Evolutionary conservation across 2,797 vertebrate genomes (phyloP), one percentile per base, ranked within the genome.

Genomic region (Philypnodon macrostomus): DNA sequence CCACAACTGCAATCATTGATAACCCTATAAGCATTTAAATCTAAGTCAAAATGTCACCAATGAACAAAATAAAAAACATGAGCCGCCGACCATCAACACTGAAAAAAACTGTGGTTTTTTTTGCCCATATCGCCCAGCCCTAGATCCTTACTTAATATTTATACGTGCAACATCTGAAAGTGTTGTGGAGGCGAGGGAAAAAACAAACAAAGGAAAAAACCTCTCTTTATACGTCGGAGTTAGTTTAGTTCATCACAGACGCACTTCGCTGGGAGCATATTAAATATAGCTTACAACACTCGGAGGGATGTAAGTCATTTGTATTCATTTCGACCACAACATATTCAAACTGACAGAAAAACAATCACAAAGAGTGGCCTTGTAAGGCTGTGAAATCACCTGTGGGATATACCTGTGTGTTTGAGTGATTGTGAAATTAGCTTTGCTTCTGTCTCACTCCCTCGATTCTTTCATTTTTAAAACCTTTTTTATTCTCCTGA

Each of bases 221-320:
- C 55, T 40, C 47, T 34, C 32, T 74, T 67, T 67, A 59, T 44
- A 66, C 58, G 35, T 41, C n/a, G 2, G 57, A 74, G 71, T 75
- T 77, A 55, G 69, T 57, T 72, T 53, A 40, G 62, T 62, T 75
- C 75, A 70, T 79, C 64, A 54, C 53, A 70, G n/a, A n/a, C n/a
- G n/a, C n/a, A n/a, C n/a, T n/a, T 75, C 70, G 77, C 69, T 78
- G 39, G 47, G 7, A 76, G 75, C 75, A 62, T 68, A 72, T 74
- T 64, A 73, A 75, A 80, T 71, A 56, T 56, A 67, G 49, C 73
- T 74, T 67, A 23, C 57, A 73, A 27, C 65, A 73, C 79, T 58
- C 73, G 44, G 58, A 74, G 72, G 79, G 67, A 56, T 52, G 56
- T 59, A 52, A 53, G 61, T 38, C 19, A 58, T 75, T 47, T 68